phyloP scores from a whole-genome alignment of 2,888 invertebrate species.

The Isoperla grammatica region DNA sequence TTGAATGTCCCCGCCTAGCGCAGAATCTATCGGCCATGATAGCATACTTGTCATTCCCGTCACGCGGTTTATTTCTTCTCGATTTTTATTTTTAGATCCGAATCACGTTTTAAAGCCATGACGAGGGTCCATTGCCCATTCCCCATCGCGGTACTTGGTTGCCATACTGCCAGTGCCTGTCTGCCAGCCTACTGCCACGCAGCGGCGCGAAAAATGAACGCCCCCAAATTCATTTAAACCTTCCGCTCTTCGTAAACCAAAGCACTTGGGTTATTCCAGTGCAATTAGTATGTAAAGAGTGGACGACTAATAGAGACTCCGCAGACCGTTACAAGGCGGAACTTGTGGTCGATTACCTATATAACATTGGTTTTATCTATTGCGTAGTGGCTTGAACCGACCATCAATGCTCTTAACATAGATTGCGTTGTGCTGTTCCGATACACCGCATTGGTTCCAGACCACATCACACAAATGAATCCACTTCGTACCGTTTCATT shows the following conservation, averaged over 20 bases:
- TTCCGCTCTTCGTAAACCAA: no score
- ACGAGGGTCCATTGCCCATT: constrained; percentile 9
- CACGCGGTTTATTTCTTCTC: constrained; percentile 25
- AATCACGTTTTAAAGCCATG: constrained; percentile 26
- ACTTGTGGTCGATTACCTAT: no score
- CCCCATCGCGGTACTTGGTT: neutral
- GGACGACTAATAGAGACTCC: constrained; percentile 17
- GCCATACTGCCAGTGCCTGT: neutral
- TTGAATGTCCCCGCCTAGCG: no score
- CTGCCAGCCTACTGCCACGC: neutral
- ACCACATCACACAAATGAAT: neutral
- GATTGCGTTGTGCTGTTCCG: constrained; percentile 12
- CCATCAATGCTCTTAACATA: neutral
- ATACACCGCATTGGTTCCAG: constrained; percentile 3
- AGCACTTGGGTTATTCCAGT: neutral
- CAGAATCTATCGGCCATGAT: no score
- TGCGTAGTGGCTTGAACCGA: neutral
- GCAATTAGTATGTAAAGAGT: constrained; percentile 26
- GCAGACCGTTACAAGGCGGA: no score
- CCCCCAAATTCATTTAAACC: no score
- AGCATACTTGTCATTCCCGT: constrained; percentile 16
- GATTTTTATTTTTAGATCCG: constrained; percentile 23
- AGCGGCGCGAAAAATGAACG: neutral
- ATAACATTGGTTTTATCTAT: no score
- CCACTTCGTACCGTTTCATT: no score